Base-by-base conservation (phyloP, 2,113 vertebrate genomes). In the Pseudorasbora parva region DNA sequence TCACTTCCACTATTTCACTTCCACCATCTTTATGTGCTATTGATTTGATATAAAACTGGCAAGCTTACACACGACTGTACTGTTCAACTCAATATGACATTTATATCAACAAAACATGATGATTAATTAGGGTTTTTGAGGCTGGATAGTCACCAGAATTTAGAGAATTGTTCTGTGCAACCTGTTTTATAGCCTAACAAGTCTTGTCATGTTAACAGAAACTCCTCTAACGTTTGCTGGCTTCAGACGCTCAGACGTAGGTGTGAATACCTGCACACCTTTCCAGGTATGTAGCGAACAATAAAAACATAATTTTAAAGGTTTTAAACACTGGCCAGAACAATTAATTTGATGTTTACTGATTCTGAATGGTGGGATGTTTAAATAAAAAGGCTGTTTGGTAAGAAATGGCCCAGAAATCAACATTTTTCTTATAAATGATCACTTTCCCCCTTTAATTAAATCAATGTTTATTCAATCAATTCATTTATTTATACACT, bases 131-230 rank as follows among this genome's bases (percentile, higher is more conserved):
- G 10, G 2, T 76, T 66, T 51, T n/a, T 68, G 59, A 9, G 15
- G 30, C 19, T 33, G 71, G 19, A 75, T 23, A 51, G 47, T 11
- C 17, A 33, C n/a, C 37, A 37, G 6, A 37, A 37, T 6, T 37
- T 6, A 5, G 47, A 47, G 57, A 60, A 77, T 82, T 19, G 85
- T 15, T 87, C 64, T 78, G n/a, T 30, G 64, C 17, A 51, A 80
- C 41, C 78, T 23, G 78, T 74, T 59, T 69, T 78, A 85, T 74
- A 69, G 85, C 19, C 75, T 88, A 85, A 90, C 93, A 93, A 93
- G 93, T 56, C 93, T 73, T 0, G 62, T 93, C 93, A 91, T 89
- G 92, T 91, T 86, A 66, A 69, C 72, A 57, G 84, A 85, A 59
- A 86, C 84, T 69, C 78, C 86, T 86, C 88, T 81, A 86, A 72